Base-by-base conservation (phyloP, 2,113 vertebrate genomes). In the Mesembrinibis cayennensis region DNA sequence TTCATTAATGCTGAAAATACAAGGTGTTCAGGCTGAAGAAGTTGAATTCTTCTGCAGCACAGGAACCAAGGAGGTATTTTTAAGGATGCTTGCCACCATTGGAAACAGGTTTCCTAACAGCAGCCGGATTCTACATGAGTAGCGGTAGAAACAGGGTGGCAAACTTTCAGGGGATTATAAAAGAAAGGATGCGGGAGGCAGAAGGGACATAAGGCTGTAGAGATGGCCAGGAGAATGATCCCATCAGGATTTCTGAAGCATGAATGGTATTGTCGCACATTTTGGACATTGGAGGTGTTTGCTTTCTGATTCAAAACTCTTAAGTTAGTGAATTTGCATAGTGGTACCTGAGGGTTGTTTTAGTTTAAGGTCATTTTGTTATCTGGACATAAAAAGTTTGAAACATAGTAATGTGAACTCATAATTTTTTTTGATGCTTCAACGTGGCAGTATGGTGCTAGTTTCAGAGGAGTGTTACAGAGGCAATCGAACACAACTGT, bases 251-350 rank as follows among this genome's bases (percentile, higher is more conserved):
- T 88, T 91, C 30, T 61, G 38, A 82, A 44, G 4, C 29, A 8
- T 49, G 56, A 25, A 23, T 82, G 52, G 27, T 52, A 22, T 8
- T 40, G 14, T 50, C n/a, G 50, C 10, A 2, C 0, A 0, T 62
- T 93, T 90, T 71, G 30, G 55, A 44, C 20, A 19, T 2, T 34
- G 26, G 11, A 63, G 3, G 9, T 58, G 8, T 62, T 72, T 49
- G 2, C 13, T 74, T 69, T 66, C 32, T 86, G n/a, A 78, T 86
- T 61, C 19, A 69, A 63, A 90, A 61, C 16, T 71, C 38, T 70
- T 18, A 53, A 73, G 4, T 25, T 55, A 32, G 9, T 74, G 38
- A 76, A 56, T 89, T 93, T 78, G 11, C 20, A 30, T 27, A 56
- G 16, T 36, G 36, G 8, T n/a, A 30, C 21, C 30, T 59, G 30